Evolutionary conservation across 2,113 vertebrate species (phyloP).

Genomic region (Pteropus alecto): DNA sequence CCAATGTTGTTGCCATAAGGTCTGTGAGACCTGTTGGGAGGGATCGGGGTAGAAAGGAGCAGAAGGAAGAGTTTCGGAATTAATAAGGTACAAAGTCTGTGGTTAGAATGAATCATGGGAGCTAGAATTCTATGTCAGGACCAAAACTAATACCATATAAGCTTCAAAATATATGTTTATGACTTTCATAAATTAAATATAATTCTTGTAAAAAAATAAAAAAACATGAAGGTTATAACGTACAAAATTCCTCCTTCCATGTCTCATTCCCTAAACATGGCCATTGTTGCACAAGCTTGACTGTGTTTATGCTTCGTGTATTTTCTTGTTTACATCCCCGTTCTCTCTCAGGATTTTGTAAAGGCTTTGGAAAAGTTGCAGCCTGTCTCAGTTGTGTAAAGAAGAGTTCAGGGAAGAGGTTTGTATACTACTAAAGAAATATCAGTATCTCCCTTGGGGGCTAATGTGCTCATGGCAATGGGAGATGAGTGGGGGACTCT

Average conservation of each 20-base stretch:
- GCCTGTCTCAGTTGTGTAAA: not conserved
- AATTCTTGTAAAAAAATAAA: constrained; percentile 31
- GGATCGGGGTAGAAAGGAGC: not conserved
- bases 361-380: constrained; percentile 40
- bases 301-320: constrained; percentile 39
- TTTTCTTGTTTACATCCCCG: constrained; percentile 60
- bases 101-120: not conserved
- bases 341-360: constrained; percentile 44
- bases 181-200: not conserved
- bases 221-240: not conserved
- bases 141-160: not conserved
- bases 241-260: not conserved
- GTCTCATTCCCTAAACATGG: not conserved
- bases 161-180: not conserved
- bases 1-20: not conserved
- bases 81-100: not conserved
- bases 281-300: constrained; percentile 27
- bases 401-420: not conserved
- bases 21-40: not conserved
- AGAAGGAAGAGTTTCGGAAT: not conserved
- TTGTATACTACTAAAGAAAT: not conserved
- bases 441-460: not conserved
- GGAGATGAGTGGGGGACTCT: not conserved
- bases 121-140: not conserved
- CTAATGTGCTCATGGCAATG: not conserved